A percentile compares a stretch with the other conserved stretches of the same genome.
phyloP scores from a whole-genome alignment of 2,797 vertebrate species.

The Kryptolebias ocellatus region DNA sequence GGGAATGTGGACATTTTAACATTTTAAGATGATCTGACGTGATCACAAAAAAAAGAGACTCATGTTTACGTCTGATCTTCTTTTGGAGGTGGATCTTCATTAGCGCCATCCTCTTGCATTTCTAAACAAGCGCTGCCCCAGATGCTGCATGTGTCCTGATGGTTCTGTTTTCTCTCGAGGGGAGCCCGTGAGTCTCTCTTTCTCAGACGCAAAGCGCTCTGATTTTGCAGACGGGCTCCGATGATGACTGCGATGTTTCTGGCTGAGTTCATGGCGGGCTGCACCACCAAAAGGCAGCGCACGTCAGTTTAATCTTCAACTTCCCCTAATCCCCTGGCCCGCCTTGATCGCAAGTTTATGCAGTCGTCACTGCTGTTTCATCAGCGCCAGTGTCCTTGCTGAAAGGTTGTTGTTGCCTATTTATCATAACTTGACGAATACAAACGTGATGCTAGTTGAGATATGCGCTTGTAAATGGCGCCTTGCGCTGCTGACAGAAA shows the following conservation, averaged over 20 bases:
- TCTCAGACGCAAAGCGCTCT: slow-evolving; percentile 32
- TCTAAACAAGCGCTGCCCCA: slow-evolving; percentile 14
- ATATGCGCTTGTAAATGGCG: slow-evolving; percentile 37
- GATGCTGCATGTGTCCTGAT: slow-evolving; percentile 22
- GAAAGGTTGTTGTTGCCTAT: slow-evolving; percentile 59
- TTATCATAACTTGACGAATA: slow-evolving; percentile 48
- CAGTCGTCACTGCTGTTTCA: slow-evolving; percentile 58
- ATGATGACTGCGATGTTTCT: slow-evolving; percentile 53
- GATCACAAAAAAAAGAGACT: not conserved
- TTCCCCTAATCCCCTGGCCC: slow-evolving; percentile 43
- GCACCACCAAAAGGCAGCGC: slow-evolving; percentile 59
- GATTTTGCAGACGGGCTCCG: slow-evolving; percentile 45
- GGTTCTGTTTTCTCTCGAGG: slow-evolving; percentile 33
- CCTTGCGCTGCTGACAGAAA: slow-evolving; percentile 16
- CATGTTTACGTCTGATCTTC: not conserved
- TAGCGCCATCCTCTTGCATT: slow-evolving; percentile 9
- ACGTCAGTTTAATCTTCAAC: slow-evolving; percentile 62
- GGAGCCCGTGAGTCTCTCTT: slow-evolving; percentile 35
- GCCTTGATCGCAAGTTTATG: slow-evolving; percentile 44
- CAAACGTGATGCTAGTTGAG: slow-evolving; percentile 46
- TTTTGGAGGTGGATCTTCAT: slow-evolving; percentile 1
- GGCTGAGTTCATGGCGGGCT: slow-evolving; percentile 36
- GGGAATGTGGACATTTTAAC: slow-evolving; percentile 11
- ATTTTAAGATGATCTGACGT: slow-evolving; percentile 27
- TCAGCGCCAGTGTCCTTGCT: slow-evolving; percentile 55